Evolutionary conservation across 2,888 invertebrate genomes (phyloP), one percentile per base, ranked within the genome.

Genomic region (Sinodicranocentrus sp.): DNA sequence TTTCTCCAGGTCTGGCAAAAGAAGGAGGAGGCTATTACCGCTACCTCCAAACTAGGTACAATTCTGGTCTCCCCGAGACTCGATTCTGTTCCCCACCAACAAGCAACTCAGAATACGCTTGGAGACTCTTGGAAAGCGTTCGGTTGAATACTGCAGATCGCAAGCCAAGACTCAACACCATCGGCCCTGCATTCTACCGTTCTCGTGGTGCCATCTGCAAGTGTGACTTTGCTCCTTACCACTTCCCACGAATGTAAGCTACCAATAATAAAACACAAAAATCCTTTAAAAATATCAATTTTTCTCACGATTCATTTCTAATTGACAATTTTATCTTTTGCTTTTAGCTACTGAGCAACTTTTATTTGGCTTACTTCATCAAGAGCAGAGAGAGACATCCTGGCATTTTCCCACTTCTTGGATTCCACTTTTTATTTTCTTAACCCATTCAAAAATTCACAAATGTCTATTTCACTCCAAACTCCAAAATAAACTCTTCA

Each of bases 71-170:
- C 15, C 84, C 85, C 1, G 80, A 88, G 43, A 85, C 84, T 8
- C 59, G 85, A 19, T 88, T 84, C 44, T 88, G 88, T 21, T 82
- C 71, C 39, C 87, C 88, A 1, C 88, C 88, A 2, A 87, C 88
- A 1, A 68, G 82, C n/a, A 88, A 88, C 48, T 87, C 87, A 0
- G 88, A 87, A 68, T 88, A 87, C 48, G 84, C 86, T 17, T 88
- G 88, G 88, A 87, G 84, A 44, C 78, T 88, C 6, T 28, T 75
- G 28, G 87, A 87, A 26, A 84, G 54, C 21, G 82, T 87, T 17
- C 73, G 76, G n/a, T 71, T 65, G 19, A 44, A 25, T 19, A 44
- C 59, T 1, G n/a, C 43, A 8, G 54, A 70, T 1, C 61, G 73
- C 5, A 67, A 44, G 43, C 87, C 87, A 23, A 68, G 87, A 21